These are phyloP conservation scores for Peromyscus aztecus DNA, from an alignment of 2,797 vertebrate genomes.

Conservation along the genomic window DNA sequence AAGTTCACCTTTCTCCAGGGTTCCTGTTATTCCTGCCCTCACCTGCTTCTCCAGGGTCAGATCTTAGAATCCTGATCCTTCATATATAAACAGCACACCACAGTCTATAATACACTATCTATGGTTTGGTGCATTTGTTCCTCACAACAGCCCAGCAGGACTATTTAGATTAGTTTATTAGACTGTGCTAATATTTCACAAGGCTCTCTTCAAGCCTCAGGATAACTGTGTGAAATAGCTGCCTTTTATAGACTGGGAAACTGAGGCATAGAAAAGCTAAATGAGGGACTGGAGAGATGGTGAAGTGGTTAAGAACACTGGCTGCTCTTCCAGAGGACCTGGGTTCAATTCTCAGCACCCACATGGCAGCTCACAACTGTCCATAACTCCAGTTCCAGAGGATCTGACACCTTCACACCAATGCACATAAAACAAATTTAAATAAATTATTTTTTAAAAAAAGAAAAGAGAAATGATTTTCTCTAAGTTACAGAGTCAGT, in stretches of 20 bases:
- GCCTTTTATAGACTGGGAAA: background rate
- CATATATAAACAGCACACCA: background rate
- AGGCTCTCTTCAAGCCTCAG: background rate
- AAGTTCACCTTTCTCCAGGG: background rate
- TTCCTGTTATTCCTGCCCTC: background rate
- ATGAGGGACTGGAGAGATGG: background rate
- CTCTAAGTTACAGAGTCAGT: background rate
- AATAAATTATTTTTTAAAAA: background rate
- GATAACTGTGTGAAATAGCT: background rate
- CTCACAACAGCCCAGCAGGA: background rate
- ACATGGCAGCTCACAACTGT: background rate
- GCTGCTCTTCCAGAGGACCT: background rate
- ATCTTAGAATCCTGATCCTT: background rate
- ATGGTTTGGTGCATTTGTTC: background rate
- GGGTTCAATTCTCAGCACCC: background rate
- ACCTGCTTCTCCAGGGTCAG: background rate
- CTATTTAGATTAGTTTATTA: background rate
- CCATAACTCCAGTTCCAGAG: background rate
- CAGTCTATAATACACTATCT: background rate
- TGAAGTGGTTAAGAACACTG: background rate
- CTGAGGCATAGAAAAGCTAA: background rate
- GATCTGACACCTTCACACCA: background rate
- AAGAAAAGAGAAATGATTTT: background rate
- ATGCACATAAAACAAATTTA: background rate
- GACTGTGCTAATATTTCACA: background rate